These are phyloP conservation scores for Drosophila bunnanda DNA, from an alignment of 2,888 invertebrate species.

Conservation along the genomic window DNA sequence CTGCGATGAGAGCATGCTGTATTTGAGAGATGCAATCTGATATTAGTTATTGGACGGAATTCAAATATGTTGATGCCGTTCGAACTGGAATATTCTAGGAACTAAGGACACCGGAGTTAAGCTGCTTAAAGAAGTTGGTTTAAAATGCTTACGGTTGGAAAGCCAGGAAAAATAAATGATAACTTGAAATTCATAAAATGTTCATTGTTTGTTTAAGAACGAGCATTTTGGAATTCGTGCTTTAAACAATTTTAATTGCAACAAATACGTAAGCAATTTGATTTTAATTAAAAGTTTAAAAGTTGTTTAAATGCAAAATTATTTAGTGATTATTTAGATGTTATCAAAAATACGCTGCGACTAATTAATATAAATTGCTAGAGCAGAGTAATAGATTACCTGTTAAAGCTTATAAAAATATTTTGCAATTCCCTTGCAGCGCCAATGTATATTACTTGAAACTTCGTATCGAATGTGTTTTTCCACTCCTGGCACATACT, in stretches of 20 bases:
- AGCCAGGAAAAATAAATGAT: no score
- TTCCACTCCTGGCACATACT: not conserved
- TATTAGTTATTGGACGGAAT: constrained; percentile 12
- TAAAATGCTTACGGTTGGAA: not conserved
- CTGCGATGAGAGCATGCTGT: constrained; percentile 12
- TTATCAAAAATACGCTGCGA: no score
- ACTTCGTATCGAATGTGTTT: no score
- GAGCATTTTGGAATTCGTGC: not conserved
- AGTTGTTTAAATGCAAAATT: no score
- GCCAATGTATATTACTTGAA: no score
- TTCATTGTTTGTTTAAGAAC: no score
- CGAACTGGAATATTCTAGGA: not conserved
- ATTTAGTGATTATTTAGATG: no score
- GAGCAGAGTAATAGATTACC: no score
- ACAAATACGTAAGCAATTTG: not conserved
- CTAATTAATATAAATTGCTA: no score
- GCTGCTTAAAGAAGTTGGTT: not conserved
- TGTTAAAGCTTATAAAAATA: not conserved
- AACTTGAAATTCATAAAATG: not conserved
- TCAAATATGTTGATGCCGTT: not conserved
- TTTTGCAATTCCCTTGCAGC: no score
- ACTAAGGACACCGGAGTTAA: not conserved
- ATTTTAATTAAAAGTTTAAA: no score
- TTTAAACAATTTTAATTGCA: not conserved
- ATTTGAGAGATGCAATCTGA: constrained; percentile 11